phyloP scores from a whole-genome alignment of 1,140 invertebrate genomes.

The Eufriesea mexicana region DNA sequence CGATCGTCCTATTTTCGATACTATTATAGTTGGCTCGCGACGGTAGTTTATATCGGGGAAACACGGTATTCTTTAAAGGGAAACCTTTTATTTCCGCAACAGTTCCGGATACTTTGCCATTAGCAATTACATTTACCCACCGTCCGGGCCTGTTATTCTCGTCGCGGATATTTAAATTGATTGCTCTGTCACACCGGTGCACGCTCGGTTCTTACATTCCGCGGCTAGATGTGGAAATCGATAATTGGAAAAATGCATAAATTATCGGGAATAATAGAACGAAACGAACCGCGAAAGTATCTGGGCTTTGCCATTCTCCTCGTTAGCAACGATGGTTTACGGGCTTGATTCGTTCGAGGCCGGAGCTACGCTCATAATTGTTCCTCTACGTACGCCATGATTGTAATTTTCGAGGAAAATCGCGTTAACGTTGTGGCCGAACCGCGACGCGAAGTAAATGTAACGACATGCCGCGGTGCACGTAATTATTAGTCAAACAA shows the following conservation, averaged over 20 bases:
- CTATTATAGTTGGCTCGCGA: too few relatives aligned
- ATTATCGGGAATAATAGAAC: neutral
- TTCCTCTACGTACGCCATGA: constrained; percentile 53
- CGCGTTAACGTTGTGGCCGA: constrained; percentile 63
- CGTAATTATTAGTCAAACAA: constrained; percentile 65
- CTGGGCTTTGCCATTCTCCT: neutral
- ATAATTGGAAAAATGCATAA: neutral
- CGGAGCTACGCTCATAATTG: constrained; percentile 47
- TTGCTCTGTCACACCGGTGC: too few relatives aligned
- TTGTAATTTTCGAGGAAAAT: constrained; percentile 66
- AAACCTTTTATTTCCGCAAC: too few relatives aligned
- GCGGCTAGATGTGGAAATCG: neutral
- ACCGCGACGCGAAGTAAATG: constrained; percentile 64
- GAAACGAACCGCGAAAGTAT: constrained; percentile 4
- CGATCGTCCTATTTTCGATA: too few relatives aligned
- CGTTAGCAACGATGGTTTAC: constrained; percentile 43
- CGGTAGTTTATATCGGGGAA: neutral
- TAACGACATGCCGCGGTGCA: constrained; percentile 53
- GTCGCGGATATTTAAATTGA: too few relatives aligned
- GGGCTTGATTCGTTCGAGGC: constrained; percentile 49
- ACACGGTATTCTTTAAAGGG: neutral
- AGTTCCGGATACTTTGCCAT: too few relatives aligned
- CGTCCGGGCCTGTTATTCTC: too few relatives aligned
- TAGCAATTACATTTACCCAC: too few relatives aligned
- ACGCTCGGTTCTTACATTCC: too few relatives aligned